Percentiles rank a stretch among this genome's conserved stretches.
phyloP scores from a whole-genome alignment of 1,140 invertebrate species.

The Forficula auricularia region DNA sequence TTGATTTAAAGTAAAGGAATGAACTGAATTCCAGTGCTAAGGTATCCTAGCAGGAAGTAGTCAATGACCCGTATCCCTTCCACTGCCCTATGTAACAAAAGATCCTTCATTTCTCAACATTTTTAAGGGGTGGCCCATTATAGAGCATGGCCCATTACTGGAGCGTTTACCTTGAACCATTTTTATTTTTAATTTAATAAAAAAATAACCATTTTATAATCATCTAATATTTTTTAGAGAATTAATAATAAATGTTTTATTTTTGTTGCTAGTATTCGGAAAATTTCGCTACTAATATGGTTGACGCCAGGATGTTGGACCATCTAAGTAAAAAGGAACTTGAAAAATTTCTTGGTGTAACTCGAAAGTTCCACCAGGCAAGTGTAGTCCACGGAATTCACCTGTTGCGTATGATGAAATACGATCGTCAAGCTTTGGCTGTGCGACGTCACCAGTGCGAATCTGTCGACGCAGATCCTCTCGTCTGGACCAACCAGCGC shows the following conservation, averaged over 20 bases:
- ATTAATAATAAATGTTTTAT: conserved; percentile 4
- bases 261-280: conserved; percentile 51
- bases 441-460: conserved; percentile 75
- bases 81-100: no score
- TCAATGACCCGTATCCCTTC: no score
- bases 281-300: conserved; percentile 72
- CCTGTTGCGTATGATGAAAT: conserved; percentile 75
- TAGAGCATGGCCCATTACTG: no score
- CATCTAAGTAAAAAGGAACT: conserved; percentile 83
- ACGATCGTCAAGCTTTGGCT: conserved; percentile 77
- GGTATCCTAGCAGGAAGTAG: no score
- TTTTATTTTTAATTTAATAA: no score
- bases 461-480: conserved; percentile 67
- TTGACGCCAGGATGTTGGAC: conserved; percentile 81
- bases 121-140: no score
- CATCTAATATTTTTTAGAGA: no score
- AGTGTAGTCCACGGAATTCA: conserved; percentile 86
- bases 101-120: no score
- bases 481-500: conserved; percentile 88
- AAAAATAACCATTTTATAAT: no score
- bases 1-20: no score
- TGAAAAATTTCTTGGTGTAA: conserved; percentile 78
- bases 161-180: no score
- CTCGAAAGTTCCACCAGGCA: conserved; percentile 81
- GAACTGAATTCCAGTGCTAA: no score